Base-by-base conservation (phyloP, 1,140 invertebrate genomes). In the Zaprionus nigranus region DNA sequence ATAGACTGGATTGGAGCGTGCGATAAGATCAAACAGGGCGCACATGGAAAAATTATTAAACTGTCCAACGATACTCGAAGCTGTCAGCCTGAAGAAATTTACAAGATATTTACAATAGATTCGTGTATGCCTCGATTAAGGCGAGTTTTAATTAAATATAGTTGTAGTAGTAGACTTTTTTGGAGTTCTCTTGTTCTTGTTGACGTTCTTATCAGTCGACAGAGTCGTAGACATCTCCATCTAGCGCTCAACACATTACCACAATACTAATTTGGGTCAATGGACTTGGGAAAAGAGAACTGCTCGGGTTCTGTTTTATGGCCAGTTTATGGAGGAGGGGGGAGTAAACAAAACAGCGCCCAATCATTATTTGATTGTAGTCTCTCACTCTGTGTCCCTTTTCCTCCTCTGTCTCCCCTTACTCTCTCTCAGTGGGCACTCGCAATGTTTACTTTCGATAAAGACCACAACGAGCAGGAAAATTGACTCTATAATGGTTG, bases 361-460 rank as follows among this genome's bases (percentile, higher is more conserved):
- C 70, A 78, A 80, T 72, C 71, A 79, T 83, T 81, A 46, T 59
- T 60, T 69, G 56, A 63, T 69, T 53, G 36, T 73, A 60, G 3
- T 11, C 30, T 34, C 3, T 34, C 30, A 3, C 2, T 34, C 30
- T 34, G 3, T 34, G 9, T 34, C 3, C 9, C 30, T 34, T n/a
- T n/a, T n/a, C n/a, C 9, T 34, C 9, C 30, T 30, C 7, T 30
- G 1, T 30, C 9, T 34, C 61, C 34, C 2, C 40, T 46, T 15
- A 9, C 40, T 3, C n/a, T 7, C 15, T 7, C 15, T 17, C 61
- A 28, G 20, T 73, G 57, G 20, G n/a, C 26, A 26, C 60, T 62
- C 36, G 43, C 65, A 70, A 74, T 84, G 82, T 84, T 84, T 84
- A 84, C 82, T 72, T 85, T 84, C 78, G 82, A 84, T 84, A 84